These are phyloP conservation scores for Candoia aspera DNA, from an alignment of 2,113 vertebrate species.

Conservation along the genomic window DNA sequence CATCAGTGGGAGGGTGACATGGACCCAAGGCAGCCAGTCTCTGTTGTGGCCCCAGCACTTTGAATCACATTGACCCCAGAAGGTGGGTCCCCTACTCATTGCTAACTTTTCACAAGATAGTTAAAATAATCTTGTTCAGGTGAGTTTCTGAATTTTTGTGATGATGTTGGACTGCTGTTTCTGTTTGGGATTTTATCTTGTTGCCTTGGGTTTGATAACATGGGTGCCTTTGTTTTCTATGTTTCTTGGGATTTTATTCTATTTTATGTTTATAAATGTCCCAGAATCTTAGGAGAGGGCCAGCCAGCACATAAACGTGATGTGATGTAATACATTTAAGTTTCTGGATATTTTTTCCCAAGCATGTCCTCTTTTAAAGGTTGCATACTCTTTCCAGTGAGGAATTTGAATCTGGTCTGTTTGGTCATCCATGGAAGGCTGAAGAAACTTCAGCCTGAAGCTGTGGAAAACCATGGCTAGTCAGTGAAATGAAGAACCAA, in stretches of 20 bases:
- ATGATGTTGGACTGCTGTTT: not conserved
- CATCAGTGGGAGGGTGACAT: not conserved
- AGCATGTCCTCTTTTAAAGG: not conserved
- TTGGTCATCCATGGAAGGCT: not conserved
- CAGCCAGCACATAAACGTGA: not conserved
- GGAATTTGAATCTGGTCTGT: not conserved
- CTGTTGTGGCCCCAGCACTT: not conserved
- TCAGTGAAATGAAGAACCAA: not conserved
- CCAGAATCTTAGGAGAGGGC: not conserved
- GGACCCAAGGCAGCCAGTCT: not conserved
- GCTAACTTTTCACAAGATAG: not conserved
- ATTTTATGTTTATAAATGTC: not conserved
- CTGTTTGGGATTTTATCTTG: not conserved
- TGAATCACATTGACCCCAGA: not conserved
- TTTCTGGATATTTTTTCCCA: not conserved
- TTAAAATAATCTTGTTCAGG: not conserved
- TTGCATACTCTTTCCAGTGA: not conserved
- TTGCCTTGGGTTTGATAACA: not conserved
- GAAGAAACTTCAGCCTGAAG: not conserved
- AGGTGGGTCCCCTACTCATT: not conserved
- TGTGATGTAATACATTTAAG: too few relatives aligned
- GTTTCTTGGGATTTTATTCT: not conserved
- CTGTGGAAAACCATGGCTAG: not conserved
- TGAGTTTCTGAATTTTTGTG: not conserved
- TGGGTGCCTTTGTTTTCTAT: not conserved